Base-by-base conservation (phyloP, 1,140 invertebrate genomes). In the Cephus cinctus region DNA sequence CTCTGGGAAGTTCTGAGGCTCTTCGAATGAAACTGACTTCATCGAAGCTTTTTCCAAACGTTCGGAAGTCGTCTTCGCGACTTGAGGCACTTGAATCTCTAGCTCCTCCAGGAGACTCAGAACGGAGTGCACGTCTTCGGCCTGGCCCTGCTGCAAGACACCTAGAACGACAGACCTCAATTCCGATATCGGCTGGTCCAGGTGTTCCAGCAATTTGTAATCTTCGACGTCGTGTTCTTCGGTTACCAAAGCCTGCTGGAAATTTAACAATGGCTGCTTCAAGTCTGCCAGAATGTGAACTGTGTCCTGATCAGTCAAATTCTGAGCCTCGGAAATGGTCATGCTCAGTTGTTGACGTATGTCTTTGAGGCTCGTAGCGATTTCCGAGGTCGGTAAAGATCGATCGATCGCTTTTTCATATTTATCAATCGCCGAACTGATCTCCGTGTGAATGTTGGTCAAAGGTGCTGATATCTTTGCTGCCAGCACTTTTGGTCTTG, bases 1-100 rank as follows among this genome's bases (percentile, higher is more conserved):
- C 20, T 73, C 67, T 1, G 65, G 38, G 2, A 73, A 45, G 31
- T 20, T 56, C 22, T 56, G 52, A 4, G 41, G 18, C 32, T 65
- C 52, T 1, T 54, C 51, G 0, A 43, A 15, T 2, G 2, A 34
- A 22, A 18, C 50, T 39, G 31, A 52, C 41, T 19, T 36, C 18
- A 2, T 16, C 45, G 1, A 22, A 14, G 9, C 5, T 43, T 40
- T 50, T 14, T 47, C 43, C 23, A 41, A 12, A n/a, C n/a, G n/a
- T n/a, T n/a, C 30, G 20, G 15, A 25, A 12, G 1, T 11, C 14
- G 21, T 4, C 34, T 27, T 36, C 22, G 32, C 11, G 9, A 34
- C 31, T 46, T 46, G 31, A n/a, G 6, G 9, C 3, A 36, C 20
- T 20, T 35, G 27, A 23, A 36, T 34, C 36, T 35, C 30, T 22